Conservation (phyloP, 2,113 vertebrate genomes). For the Galemys pyrenaicus region DNA sequence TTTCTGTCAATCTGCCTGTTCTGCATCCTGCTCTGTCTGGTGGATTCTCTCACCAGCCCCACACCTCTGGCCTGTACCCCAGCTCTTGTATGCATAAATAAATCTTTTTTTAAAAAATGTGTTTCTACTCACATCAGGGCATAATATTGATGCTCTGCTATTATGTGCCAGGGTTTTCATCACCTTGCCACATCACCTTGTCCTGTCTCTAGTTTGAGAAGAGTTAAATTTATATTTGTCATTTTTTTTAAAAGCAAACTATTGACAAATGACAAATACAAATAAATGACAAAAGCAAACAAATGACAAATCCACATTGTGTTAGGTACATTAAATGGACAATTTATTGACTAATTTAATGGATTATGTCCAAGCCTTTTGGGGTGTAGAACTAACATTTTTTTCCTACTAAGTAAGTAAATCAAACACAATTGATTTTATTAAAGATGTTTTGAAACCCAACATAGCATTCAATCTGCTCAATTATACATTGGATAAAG, state of each 20-base stretch:
- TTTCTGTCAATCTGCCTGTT: no score
- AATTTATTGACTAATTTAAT: neutral
- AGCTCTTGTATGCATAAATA: no score
- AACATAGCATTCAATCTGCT: neutral
- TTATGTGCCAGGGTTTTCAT: neutral
- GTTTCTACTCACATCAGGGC: neutral
- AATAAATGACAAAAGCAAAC: no score
- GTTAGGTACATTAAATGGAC: neutral
- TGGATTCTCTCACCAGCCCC: no score
- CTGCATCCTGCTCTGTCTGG: no score
- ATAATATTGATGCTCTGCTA: neutral
- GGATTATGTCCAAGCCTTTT: neutral
- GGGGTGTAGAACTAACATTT: neutral
- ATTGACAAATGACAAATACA: no score
- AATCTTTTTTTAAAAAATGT: no score
- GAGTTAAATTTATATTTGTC: no score
- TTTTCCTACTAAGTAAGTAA: neutral
- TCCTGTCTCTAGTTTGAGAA: neutral
- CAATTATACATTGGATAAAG: neutral
- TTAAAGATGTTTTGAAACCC: neutral
- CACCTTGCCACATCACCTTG: neutral
- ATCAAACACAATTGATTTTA: neutral
- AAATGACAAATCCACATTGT: no score
- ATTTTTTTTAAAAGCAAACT: no score
- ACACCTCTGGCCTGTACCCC: no score